A percentile compares a stretch with the other conserved stretches of the same genome.
Conservation (phyloP, 1,140 invertebrate species). For the Grapholita molesta region DNA sequence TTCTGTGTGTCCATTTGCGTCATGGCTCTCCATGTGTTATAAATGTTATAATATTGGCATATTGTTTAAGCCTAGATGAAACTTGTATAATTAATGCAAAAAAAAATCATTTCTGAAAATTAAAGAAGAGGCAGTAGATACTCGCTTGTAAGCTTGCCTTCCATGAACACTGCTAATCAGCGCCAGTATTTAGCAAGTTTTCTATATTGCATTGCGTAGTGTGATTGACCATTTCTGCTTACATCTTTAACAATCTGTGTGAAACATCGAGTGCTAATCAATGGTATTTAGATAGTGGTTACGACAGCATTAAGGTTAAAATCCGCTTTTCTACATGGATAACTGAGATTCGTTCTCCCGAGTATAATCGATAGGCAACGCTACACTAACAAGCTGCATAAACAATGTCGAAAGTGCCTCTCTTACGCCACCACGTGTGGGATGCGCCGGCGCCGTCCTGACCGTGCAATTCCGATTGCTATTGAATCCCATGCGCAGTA, state of each 20-base stretch:
- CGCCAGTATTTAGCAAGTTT: slow-evolving; percentile 6
- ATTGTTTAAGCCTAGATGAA: no score
- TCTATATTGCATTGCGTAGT: slow-evolving; percentile 7
- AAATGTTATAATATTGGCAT: no score
- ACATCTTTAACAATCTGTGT: slow-evolving; percentile 4
- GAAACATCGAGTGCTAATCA: slow-evolving; percentile 28
- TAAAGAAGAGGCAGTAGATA: neutral
- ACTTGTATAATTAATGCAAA: neutral
- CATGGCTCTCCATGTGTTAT: no score
- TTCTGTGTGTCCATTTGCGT: no score
- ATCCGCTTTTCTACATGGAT: slow-evolving; percentile 33
- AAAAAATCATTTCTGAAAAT: neutral
- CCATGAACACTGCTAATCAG: neutral
- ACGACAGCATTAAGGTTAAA: slow-evolving; percentile 34
- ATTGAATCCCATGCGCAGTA: neutral
- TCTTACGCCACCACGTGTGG: slow-evolving; percentile 71
- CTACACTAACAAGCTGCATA: slow-evolving; percentile 59
- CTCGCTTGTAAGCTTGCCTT: neutral
- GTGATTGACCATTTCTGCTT: slow-evolving; percentile 5
- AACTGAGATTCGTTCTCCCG: slow-evolving; percentile 50
- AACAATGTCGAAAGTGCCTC: slow-evolving; percentile 69
- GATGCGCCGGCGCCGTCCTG: slow-evolving; percentile 63
- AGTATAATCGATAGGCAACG: slow-evolving; percentile 53
- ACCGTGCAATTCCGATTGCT: neutral
- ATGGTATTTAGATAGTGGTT: slow-evolving; percentile 24